Evolutionary conservation across 2,113 vertebrate species (phyloP).

Genomic region (Micromys minutus): DNA sequence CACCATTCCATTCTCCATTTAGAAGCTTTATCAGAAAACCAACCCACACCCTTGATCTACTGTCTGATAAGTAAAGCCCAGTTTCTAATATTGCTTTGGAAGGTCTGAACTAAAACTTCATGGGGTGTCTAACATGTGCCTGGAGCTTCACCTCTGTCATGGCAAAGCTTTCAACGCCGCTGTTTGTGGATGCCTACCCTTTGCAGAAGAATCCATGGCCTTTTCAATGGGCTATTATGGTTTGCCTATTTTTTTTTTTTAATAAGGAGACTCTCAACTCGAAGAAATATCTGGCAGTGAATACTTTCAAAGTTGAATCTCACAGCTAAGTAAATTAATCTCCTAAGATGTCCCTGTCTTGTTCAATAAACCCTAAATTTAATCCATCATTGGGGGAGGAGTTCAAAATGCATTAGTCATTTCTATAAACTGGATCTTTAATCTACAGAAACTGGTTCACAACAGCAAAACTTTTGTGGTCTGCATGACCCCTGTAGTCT

Average conservation of each 20-base stretch:
- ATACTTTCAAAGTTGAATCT: constrained; percentile 11
- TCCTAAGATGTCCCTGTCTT: neutral
- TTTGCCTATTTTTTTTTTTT: neutral
- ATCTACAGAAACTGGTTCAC: neutral
- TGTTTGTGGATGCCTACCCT: neutral
- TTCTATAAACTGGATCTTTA: neutral
- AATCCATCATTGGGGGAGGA: neutral
- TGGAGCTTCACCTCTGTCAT: neutral
- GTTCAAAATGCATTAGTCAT: constrained; percentile 14
- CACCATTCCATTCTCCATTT: neutral
- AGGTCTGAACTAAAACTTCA: neutral
- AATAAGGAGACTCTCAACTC: neutral
- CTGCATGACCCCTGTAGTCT: neutral
- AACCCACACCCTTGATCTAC: neutral
- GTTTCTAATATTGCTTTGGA: neutral
- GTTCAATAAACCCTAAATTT: constrained; percentile 20
- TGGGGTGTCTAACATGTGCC: too few relatives aligned
- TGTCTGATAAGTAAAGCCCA: neutral
- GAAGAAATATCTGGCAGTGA: neutral
- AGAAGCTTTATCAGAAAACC: neutral
- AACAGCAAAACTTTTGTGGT: neutral
- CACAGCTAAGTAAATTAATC: neutral
- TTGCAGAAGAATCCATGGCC: neutral
- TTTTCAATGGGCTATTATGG: neutral
- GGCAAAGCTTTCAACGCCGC: neutral